Conservation (phyloP, 2,797 vertebrate species). For the Sphaeramia orbicularis region DNA sequence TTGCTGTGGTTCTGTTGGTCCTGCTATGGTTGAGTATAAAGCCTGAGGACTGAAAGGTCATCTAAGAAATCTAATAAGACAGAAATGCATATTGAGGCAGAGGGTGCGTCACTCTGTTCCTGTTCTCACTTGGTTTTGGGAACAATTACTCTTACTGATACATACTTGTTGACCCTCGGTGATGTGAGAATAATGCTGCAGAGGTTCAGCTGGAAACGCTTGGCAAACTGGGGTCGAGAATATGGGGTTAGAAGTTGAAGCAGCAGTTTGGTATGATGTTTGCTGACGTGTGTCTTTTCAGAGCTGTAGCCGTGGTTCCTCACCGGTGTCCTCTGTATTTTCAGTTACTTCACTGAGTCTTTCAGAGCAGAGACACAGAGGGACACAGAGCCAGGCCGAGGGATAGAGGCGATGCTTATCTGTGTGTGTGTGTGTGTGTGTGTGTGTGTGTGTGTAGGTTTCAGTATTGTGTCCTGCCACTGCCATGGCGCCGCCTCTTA, state of each 20-base stretch:
- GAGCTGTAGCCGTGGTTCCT: constrained; percentile 56
- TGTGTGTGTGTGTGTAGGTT: constrained; percentile 66
- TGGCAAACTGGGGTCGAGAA: not conserved
- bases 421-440: no score
- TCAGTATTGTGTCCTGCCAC: constrained; percentile 85
- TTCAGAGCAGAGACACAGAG: constrained; percentile 48
- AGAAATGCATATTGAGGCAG: no score
- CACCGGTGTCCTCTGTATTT: constrained; percentile 41
- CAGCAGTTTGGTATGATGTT: not conserved
- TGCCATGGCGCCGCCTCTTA: constrained; percentile 87
- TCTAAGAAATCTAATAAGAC: no score
- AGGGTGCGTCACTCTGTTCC: no score
- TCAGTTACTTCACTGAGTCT: constrained; percentile 25
- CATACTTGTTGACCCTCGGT: not conserved
- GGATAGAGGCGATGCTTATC: constrained; percentile 77
- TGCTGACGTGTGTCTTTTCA: not conserved
- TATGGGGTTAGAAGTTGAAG: no score
- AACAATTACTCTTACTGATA: no score
- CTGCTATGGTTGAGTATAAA: no score
- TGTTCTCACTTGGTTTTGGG: no score
- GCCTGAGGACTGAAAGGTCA: no score
- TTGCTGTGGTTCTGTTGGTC: no score
- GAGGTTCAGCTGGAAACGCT: not conserved
- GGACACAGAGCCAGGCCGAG: constrained; percentile 47
- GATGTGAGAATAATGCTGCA: no score